A percentile compares a stretch with the other conserved stretches of the same genome.
Evolutionary conservation across 1,140 invertebrate genomes (phyloP).

Genomic region (Drosophila kurseongensis): DNA sequence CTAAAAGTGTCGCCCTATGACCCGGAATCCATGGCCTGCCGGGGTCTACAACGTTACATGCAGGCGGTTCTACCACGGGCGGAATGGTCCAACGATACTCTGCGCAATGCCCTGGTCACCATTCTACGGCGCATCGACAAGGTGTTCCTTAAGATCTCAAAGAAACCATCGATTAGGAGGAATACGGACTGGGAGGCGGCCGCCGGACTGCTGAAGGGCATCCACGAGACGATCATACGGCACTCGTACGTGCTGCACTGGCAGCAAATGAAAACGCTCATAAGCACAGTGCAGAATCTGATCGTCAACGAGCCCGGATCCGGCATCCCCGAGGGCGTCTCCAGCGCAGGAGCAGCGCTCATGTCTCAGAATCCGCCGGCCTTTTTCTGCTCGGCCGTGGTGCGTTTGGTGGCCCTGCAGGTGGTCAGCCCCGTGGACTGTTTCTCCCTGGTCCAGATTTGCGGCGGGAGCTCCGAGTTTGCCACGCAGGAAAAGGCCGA

Average conservation of each 20-base stretch:
- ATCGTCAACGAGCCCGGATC: slow-evolving; percentile 80
- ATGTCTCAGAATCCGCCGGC: slow-evolving; percentile 95
- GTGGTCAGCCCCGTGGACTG: slow-evolving; percentile 96
- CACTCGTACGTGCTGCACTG: slow-evolving; percentile 98
- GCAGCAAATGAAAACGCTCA: slow-evolving; percentile 96
- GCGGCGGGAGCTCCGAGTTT: slow-evolving; percentile 94
- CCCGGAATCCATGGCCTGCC: slow-evolving; percentile 96
- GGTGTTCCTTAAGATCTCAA: slow-evolving; percentile 98
- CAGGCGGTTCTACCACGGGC: slow-evolving; percentile 96
- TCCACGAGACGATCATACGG: slow-evolving; percentile 96
- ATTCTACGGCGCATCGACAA: slow-evolving; percentile 97
- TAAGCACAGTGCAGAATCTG: slow-evolving; percentile 90
- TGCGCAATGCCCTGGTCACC: slow-evolving; percentile 95
- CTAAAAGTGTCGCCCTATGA: slow-evolving; percentile 99
- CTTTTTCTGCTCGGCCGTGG: slow-evolving; percentile 98
- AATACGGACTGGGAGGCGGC: slow-evolving; percentile 99
- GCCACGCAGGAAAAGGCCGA: slow-evolving; percentile 96
- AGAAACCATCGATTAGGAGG: slow-evolving; percentile 95
- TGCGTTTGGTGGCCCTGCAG: slow-evolving; percentile 96
- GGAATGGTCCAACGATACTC: slow-evolving; percentile 98
- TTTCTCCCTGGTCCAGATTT: slow-evolving; percentile 97
- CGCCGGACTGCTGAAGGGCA: slow-evolving; percentile 95
- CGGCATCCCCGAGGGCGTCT: slow-evolving; percentile 87
- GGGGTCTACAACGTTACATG: slow-evolving; percentile 97
- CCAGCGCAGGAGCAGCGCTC: slow-evolving; percentile 91